Base-by-base conservation (phyloP, 2,113 vertebrate genomes). In the Eublepharis macularius region DNA sequence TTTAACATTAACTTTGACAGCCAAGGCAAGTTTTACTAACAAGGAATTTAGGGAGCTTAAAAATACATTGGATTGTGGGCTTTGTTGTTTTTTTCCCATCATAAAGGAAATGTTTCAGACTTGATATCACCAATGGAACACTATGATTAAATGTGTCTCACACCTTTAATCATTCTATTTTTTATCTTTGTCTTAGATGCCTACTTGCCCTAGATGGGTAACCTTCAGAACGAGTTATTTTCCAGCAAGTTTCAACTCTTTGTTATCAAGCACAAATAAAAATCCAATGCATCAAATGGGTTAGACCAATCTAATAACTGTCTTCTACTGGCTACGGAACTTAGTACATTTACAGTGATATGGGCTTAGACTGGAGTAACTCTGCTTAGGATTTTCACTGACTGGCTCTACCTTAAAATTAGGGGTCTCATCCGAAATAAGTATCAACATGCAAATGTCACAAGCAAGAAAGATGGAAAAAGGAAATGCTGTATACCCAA, bases 31-130 rank as follows among this genome's bases (percentile, higher is more conserved):
- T 6, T 1, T 74, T 79, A 70, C 68, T 92, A 87, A 84, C 72
- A 57, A 73, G 86, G 51, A 90, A 92, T 80, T 93, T 68, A 78
- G 85, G 82, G 74, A 91, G 14, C 66, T 91, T 88, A 88, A 19
- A 93, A 79, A 89, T 39, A 90, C 19, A 88, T 1, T 70, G 47
- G 24, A 68, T 78, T 94, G 87, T 87, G 83, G 72, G n/a, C 80
- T 87, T 11, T 57, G 76, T 26, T 83, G 81, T 89, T 84, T 81
- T 84, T 92, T 83, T 66, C 89, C 72, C 90, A 85, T 80, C 92
- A 91, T 84, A 93, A 87, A 91, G 39, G 66, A 43, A 84, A 86
- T 41, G 81, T 45, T 94, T 94, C 86, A 81, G 51, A 91, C 76
- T 49, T 88, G 68, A 83, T 73, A 90, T 21, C 9, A 79, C 93